Conservation (phyloP, 2,888 invertebrate genomes). For the Melikaiella ostensackeni region DNA sequence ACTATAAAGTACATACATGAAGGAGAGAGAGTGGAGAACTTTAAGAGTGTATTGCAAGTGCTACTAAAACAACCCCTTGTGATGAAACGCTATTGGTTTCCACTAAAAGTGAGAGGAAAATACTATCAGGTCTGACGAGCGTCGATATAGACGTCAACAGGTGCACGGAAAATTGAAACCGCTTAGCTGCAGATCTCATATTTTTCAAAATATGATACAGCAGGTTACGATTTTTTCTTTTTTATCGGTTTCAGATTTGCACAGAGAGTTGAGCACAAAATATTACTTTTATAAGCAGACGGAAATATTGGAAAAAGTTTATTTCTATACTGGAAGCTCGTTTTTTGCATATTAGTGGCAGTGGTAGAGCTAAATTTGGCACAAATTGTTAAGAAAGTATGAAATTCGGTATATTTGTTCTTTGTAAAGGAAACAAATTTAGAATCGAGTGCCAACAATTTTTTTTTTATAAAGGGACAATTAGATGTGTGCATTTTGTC, state of each 20-base stretch:
- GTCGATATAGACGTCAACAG: slow-evolving; percentile 23
- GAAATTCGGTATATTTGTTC: no score
- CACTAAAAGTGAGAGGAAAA: slow-evolving; percentile 32
- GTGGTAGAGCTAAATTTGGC: no score
- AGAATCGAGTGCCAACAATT: no score
- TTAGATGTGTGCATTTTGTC: no score
- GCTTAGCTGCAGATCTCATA: slow-evolving; percentile 35
- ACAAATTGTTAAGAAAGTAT: no score
- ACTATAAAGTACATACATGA: neutral
- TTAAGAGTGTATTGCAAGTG: slow-evolving; percentile 11
- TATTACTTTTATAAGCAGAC: no score
- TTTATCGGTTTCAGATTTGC: slow-evolving; percentile 15
- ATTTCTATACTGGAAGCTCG: no score
- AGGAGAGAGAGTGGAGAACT: neutral
- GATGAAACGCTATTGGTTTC: slow-evolving; percentile 29
- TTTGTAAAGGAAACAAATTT: no score
- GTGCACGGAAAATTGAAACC: slow-evolving; percentile 39
- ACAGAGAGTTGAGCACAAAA: neutral
- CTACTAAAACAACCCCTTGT: slow-evolving; percentile 19
- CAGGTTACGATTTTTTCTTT: neutral
- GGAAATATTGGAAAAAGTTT: no score
- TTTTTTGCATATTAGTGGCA: no score
- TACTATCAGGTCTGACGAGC: slow-evolving; percentile 9
- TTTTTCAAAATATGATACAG: slow-evolving; percentile 28
- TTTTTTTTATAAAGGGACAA: no score